A percentile compares a stretch with the other conserved stretches of the same genome.
Evolutionary conservation across 1,140 invertebrate genomes (phyloP).

Genomic region (Drosophila pandora): DNA sequence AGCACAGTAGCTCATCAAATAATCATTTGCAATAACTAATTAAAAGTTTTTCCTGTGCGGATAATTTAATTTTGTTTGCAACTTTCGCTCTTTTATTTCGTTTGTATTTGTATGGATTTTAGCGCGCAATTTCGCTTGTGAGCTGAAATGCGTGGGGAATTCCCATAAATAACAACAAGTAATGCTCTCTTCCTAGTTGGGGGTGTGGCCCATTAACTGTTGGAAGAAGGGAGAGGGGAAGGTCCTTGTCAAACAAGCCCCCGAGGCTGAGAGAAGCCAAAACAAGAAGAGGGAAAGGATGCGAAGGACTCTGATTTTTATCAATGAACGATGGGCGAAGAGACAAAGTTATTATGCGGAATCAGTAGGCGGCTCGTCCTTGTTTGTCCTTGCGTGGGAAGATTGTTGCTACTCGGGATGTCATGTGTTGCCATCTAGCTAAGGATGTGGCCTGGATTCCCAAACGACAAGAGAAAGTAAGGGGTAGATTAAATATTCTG

Average conservation of each 20-base stretch:
- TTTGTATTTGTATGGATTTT: slow-evolving; percentile 14
- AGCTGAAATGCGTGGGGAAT: slow-evolving; percentile 6
- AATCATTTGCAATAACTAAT: slow-evolving; percentile 72
- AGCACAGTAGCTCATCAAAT: slow-evolving; percentile 50
- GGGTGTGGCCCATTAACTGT: slow-evolving; percentile 15
- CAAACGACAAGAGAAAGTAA: not conserved
- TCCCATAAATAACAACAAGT: slow-evolving; percentile 45
- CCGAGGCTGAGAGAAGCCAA: slow-evolving; percentile 17
- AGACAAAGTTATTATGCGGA: slow-evolving; percentile 46
- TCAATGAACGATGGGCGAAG: slow-evolving; percentile 68
- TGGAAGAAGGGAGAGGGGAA: not conserved
- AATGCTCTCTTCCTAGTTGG: slow-evolving; percentile 22
- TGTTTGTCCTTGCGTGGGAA: slow-evolving; percentile 32
- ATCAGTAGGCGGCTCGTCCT: slow-evolving; percentile 6
- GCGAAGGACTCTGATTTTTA: slow-evolving; percentile 53
- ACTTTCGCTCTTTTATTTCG: slow-evolving; percentile 37
- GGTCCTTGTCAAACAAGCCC: slow-evolving; percentile 8
- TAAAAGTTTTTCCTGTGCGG: slow-evolving; percentile 55
- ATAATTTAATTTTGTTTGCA: slow-evolving; percentile 60
- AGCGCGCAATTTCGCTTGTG: slow-evolving; percentile 24
- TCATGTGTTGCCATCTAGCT: slow-evolving; percentile 15
- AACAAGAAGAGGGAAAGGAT: slow-evolving; percentile 8
- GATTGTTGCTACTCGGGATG: slow-evolving; percentile 30
- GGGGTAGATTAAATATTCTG: slow-evolving; percentile 7
- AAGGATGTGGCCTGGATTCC: slow-evolving; percentile 3